Percentiles rank a stretch among this genome's conserved stretches.
phyloP scores from a whole-genome alignment of 2,113 vertebrate species.

The Pithys albifrons region DNA sequence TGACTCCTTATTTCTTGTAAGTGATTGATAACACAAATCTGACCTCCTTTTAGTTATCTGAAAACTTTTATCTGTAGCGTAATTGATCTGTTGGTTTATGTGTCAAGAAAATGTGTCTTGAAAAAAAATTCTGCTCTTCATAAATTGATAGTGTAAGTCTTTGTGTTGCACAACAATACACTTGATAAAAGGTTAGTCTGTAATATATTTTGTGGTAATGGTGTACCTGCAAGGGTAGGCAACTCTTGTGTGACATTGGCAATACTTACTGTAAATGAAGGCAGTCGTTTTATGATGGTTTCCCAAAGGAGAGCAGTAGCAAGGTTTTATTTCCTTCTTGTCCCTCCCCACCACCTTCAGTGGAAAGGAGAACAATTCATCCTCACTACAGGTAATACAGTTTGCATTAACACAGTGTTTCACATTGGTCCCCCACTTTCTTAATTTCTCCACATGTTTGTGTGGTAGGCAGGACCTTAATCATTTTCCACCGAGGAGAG shows the following conservation, averaged over 20 bases:
- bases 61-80: background rate
- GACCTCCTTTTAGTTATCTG: background rate
- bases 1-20: background rate
- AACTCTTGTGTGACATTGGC: background rate
- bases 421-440: background rate
- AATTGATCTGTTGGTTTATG: background rate
- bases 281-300: background rate
- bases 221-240: background rate
- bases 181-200: background rate
- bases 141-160: background rate
- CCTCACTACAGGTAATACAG: background rate
- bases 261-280: background rate
- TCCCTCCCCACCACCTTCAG: background rate
- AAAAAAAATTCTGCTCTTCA: background rate
- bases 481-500: background rate
- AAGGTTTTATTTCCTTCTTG: background rate
- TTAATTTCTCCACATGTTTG: background rate
- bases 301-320: background rate
- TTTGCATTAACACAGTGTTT: background rate
- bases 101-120: background rate
- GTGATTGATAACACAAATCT: background rate
- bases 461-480: background rate
- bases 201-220: background rate
- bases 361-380: background rate
- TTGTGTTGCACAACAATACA: background rate